Conservation (phyloP, 2,888 invertebrate species). For the Eristalis tenax region DNA sequence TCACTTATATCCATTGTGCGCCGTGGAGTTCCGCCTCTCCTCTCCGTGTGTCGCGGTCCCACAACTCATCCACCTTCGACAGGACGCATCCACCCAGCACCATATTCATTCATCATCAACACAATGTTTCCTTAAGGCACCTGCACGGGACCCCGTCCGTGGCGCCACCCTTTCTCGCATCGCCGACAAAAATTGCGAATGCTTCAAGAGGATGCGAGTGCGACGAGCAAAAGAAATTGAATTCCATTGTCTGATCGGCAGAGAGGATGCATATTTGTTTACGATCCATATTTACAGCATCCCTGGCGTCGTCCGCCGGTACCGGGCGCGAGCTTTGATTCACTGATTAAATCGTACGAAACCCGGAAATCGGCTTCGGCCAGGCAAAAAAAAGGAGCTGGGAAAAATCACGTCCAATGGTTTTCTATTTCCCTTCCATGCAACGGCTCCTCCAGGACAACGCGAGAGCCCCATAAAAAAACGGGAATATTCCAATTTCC, state of each 20-base stretch:
- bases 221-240: not conserved
- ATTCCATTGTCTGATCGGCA: slow-evolving; percentile 20
- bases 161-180: too few relatives aligned
- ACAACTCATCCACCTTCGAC: not conserved
- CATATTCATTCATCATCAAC: slow-evolving; percentile 11
- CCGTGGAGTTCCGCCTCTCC: not conserved
- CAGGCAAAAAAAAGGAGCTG: not conserved
- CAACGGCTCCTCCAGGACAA: slow-evolving; percentile 32
- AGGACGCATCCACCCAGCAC: not conserved
- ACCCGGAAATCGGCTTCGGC: not conserved
- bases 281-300: slow-evolving; percentile 48
- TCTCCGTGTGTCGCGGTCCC: not conserved
- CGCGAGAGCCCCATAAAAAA: slow-evolving; percentile 4
- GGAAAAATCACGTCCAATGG: slow-evolving; percentile 35
- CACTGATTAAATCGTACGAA: slow-evolving; percentile 18
- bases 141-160: not conserved
- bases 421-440: slow-evolving; percentile 63
- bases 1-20: slow-evolving; percentile 10
- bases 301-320: not conserved
- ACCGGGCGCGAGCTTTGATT: slow-evolving; percentile 17
- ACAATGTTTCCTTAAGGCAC: slow-evolving; percentile 8
- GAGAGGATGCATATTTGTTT: slow-evolving; percentile 51
- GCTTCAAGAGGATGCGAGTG: not conserved
- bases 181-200: not conserved
- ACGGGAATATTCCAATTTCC: slow-evolving; percentile 65